phyloP scores from a whole-genome alignment of 2,113 vertebrate species.

The Trochalopteron elliotii region DNA sequence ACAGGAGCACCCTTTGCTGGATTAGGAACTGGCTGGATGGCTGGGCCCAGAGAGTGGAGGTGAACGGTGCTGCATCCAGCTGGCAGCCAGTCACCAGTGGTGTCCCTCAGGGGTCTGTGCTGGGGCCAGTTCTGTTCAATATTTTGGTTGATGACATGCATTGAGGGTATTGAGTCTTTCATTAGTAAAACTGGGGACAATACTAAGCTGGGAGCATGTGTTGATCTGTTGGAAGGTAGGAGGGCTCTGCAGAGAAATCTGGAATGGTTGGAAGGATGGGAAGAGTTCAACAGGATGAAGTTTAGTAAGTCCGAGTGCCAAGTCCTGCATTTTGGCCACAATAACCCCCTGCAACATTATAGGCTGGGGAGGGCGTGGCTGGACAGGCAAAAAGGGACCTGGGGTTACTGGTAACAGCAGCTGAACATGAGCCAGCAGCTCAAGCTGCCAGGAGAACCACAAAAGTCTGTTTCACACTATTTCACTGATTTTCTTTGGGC shows the following conservation, averaged over 20 bases:
- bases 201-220: neutral
- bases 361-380: too few relatives aligned
- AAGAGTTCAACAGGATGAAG: neutral
- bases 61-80: too few relatives aligned
- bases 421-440: neutral
- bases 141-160: neutral
- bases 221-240: neutral
- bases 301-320: too few relatives aligned
- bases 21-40: too few relatives aligned
- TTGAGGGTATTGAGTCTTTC: neutral
- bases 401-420: rapidly evolving
- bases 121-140: neutral
- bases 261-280: too few relatives aligned
- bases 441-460: neutral
- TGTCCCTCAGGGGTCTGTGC: neutral
- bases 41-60: too few relatives aligned
- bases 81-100: too few relatives aligned
- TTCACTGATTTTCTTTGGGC: neutral
- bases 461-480: neutral
- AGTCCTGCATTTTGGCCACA: neutral
- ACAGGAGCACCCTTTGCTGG: neutral
- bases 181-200: neutral
- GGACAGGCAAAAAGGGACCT: neutral
- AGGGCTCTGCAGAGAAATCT: neutral
- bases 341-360: neutral